Evolutionary conservation across 2,888 invertebrate genomes (phyloP).

Genomic region (Rhynchonema sp.): DNA sequence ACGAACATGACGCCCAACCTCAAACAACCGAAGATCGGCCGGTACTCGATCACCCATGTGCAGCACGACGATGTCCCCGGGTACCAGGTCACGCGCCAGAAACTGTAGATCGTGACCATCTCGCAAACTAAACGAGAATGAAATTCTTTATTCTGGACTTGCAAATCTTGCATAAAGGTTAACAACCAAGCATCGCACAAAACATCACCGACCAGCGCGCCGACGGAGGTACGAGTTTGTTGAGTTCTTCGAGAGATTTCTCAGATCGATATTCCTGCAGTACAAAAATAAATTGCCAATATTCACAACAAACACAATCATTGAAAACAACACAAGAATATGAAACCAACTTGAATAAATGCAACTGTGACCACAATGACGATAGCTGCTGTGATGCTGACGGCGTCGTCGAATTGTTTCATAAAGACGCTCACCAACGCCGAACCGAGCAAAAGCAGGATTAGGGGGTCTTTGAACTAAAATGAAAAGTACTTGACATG

Average conservation of each 20-base stretch:
- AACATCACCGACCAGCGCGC: constrained; percentile 35
- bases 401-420: constrained; percentile 95
- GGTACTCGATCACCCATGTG: constrained; percentile 89
- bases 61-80: constrained; percentile 79
- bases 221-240: constrained; percentile 86
- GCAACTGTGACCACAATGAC: constrained; percentile 93
- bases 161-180: constrained; percentile 1
- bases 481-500: constrained; percentile 20
- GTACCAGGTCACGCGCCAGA: constrained; percentile 80
- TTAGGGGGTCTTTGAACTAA: constrained; percentile 89
- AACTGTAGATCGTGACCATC: constrained; percentile 31
- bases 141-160: too few relatives aligned
- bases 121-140: constrained; percentile 15
- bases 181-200: constrained; percentile 2
- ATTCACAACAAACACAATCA: background rate
- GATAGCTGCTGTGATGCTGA: constrained; percentile 80
- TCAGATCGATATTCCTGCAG: constrained; percentile 74
- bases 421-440: constrained; percentile 78
- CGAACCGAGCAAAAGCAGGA: constrained; percentile 72
- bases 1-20: constrained; percentile 37
- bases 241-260: constrained; percentile 85
- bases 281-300: background rate
- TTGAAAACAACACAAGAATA: background rate
- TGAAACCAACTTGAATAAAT: constrained; percentile 53
- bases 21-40: constrained; percentile 81